A percentile compares a stretch with the other conserved stretches of the same genome.
These are phyloP conservation scores for Bombus cullumanus DNA, from an alignment of 1,140 invertebrate genomes.

Conservation along the genomic window DNA sequence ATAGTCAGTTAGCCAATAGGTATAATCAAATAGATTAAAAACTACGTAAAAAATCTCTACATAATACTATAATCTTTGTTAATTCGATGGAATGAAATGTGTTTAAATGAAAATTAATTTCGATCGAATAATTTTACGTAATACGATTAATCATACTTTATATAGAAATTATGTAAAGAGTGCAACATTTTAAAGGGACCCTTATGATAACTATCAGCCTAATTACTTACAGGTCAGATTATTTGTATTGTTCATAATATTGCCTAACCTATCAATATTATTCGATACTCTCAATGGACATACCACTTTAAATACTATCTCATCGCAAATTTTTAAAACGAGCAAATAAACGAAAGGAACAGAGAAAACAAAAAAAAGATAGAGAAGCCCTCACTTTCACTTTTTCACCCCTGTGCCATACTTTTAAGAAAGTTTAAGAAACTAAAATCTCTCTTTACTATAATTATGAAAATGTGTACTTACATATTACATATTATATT, in stretches of 20 bases:
- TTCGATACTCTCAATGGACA: conserved; percentile 57
- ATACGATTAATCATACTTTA: background rate
- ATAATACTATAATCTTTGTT: background rate
- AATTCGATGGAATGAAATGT: background rate
- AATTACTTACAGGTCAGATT: conserved; percentile 75
- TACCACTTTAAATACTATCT: conserved; percentile 74
- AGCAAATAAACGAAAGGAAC: conserved; percentile 39
- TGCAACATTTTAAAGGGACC: conserved; percentile 50
- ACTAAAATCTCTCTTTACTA: background rate
- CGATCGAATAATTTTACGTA: background rate
- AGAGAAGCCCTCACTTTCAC: conserved; percentile 23
- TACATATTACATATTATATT: background rate
- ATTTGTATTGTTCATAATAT: conserved; percentile 69
- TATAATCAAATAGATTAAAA: background rate
- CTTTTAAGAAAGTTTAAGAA: background rate
- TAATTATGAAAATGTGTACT: conserved; percentile 8
- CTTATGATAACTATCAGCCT: conserved; percentile 65
- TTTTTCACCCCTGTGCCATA: conserved; percentile 40
- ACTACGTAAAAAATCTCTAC: background rate
- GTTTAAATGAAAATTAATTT: background rate
- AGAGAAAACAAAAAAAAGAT: conserved; percentile 21
- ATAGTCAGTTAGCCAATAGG: background rate
- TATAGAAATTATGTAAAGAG: conserved; percentile 40
- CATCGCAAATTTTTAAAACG: conserved; percentile 53
- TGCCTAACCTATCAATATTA: conserved; percentile 70